Base-by-base conservation (phyloP, 2,888 invertebrate genomes). In the Drosophila dives region DNA sequence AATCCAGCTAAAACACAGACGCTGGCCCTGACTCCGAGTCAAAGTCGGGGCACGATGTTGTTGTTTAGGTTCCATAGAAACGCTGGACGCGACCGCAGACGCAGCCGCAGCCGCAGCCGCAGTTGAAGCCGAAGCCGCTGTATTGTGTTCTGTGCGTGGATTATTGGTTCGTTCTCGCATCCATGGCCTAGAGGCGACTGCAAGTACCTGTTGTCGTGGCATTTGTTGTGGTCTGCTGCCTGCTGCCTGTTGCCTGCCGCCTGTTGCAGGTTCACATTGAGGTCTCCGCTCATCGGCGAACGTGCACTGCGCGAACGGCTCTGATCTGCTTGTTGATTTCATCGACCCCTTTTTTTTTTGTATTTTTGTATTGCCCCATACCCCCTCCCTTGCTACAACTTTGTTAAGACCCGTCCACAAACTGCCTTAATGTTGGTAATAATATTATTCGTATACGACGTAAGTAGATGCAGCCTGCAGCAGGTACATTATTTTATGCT, bases 401-500 rank as follows among this genome's bases (percentile, higher is more conserved):
- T 64, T 71, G 68, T 68, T 79, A 79, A 54, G 76, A 68, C 69
- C 63, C 64, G 56, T 63, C 53, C 50, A 65, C 66, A 45, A 63
- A 68, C 63, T 75, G 68, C 70, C 74, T 90, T 90, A 86, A 90
- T 90, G 88, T 88, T 81, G 83, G 84, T 84, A 81, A 90, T 89
- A 86, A 89, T 89, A 89, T 83, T 79, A 81, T 81, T 74, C 82
- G 53, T 75, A 75, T 75, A 51, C 81, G 42, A 42, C 66, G 64
- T 78, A 77, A 78, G 78, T 70, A 72, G 66, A 78, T 65, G 75
- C 79, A 77, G 75, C 75, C 76, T 63, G 74, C 79, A 81, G 91
- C 91, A 90, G 91, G 91, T 92, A 91, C 91, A 91, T 89, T 66
- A 86, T 83, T 86, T 91, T 92, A 92, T 92, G 92, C 92, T 91